A percentile compares a stretch with the other conserved stretches of the same genome.
phyloP scores from a whole-genome alignment of 2,888 invertebrate genomes.

The Hydriomena furcata region DNA sequence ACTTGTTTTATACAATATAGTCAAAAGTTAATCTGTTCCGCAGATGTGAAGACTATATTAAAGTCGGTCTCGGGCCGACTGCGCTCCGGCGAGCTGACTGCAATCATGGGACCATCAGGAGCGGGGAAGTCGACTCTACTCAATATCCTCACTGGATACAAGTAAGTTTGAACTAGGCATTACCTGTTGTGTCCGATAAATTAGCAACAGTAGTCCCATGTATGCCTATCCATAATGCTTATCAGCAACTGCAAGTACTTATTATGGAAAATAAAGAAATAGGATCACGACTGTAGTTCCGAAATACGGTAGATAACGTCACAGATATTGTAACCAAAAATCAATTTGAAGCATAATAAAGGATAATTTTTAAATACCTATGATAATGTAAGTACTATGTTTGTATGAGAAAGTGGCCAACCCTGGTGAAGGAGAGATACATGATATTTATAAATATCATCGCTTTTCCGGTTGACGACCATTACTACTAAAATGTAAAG shows the following conservation, averaged over 20 bases:
- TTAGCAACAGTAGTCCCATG: background rate
- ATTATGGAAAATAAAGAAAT: background rate
- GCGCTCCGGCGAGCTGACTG: conserved; percentile 95
- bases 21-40: conserved; percentile 42
- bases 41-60: conserved; percentile 93
- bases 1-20: too few species aligned
- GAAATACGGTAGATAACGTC: too few species aligned
- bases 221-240: background rate
- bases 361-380: too few species aligned
- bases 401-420: too few species aligned
- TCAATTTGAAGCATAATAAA: too few species aligned
- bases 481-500: background rate
- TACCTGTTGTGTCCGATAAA: background rate
- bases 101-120: conserved; percentile 98
- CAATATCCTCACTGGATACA: conserved; percentile 97
- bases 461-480: conserved; percentile 4
- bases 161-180: conserved; percentile 86
- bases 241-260: background rate
- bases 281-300: too few species aligned
- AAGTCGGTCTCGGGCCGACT: conserved; percentile 95
- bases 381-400: too few species aligned
- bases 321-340: too few species aligned
- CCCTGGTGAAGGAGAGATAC: too few species aligned
- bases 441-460: too few species aligned
- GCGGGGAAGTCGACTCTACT: conserved; percentile 97